A percentile compares a stretch with the other conserved stretches of the same genome.
phyloP scores from a whole-genome alignment of 1,140 invertebrate species.

The Brachionus plicatilis region DNA sequence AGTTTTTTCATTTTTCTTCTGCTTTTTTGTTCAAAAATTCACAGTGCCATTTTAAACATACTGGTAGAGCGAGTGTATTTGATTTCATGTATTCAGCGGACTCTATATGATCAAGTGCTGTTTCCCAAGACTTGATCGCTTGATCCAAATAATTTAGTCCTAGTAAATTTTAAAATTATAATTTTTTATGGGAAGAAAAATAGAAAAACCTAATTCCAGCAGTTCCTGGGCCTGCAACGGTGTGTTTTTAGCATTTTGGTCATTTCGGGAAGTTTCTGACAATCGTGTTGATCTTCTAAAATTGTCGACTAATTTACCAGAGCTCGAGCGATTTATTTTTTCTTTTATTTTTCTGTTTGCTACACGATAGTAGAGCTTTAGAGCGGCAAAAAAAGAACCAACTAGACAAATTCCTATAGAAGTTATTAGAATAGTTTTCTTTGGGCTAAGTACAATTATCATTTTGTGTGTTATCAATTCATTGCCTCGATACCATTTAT shows the following conservation, averaged over 20 bases:
- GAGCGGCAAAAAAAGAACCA: constrained; percentile 4
- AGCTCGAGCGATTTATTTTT: background rate
- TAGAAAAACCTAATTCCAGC: background rate
- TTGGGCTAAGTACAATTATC: constrained; percentile 23
- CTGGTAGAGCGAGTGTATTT: constrained; percentile 12
- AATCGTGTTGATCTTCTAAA: background rate
- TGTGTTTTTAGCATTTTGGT: background rate
- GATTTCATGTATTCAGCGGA: constrained; percentile 25
- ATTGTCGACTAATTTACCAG: background rate
- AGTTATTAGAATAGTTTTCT: constrained; percentile 19
- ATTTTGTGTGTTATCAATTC: constrained; percentile 8
- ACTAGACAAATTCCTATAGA: constrained; percentile 27
- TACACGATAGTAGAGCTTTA: background rate
- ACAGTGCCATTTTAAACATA: background rate
- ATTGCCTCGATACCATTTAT: background rate
- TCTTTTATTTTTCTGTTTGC: background rate
- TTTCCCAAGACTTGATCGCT: constrained; percentile 37
- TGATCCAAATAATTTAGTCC: constrained; percentile 36
- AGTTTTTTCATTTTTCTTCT: background rate
- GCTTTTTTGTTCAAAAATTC: too few species aligned
- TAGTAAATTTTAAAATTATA: background rate
- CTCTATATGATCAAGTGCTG: constrained; percentile 29
- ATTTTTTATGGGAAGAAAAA: background rate
- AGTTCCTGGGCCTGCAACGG: background rate
- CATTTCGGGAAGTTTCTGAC: background rate